phyloP scores from a whole-genome alignment of 2,113 vertebrate species.

The Saguinus imperator region DNA sequence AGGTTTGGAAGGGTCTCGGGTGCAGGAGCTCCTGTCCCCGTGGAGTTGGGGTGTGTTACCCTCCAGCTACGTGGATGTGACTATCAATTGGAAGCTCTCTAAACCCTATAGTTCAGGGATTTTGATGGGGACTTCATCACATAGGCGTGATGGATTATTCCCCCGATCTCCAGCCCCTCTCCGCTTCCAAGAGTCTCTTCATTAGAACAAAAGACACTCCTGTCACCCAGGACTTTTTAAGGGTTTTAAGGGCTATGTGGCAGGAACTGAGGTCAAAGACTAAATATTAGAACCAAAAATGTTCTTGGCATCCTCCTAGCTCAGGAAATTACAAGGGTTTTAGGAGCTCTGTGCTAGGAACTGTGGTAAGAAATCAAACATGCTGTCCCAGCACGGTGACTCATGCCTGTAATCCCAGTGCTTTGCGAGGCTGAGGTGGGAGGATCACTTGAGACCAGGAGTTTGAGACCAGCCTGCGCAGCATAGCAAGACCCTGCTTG shows the following conservation, averaged over 20 bases:
- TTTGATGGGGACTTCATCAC: not conserved
- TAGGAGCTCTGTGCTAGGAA: not conserved
- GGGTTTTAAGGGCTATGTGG: not conserved
- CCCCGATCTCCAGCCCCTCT: not conserved
- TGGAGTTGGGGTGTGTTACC: not conserved
- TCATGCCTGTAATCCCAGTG: not conserved
- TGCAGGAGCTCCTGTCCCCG: not conserved
- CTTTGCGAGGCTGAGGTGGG: not conserved
- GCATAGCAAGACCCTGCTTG: not conserved
- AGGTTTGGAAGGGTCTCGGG: not conserved
- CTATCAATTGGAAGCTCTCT: not conserved
- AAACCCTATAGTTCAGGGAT: not conserved
- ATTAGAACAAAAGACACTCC: not conserved
- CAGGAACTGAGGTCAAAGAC: not conserved
- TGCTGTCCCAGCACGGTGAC: rapidly evolving
- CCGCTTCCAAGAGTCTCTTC: not conserved
- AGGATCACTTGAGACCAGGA: not conserved
- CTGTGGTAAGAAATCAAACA: not conserved
- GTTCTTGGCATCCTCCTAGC: not conserved
- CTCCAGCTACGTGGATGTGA: not conserved
- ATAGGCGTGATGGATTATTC: not conserved
- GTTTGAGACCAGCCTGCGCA: not conserved
- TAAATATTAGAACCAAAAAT: not conserved
- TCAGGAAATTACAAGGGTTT: not conserved
- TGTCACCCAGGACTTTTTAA: not conserved